Evolutionary conservation across 2,888 invertebrate genomes (phyloP), one percentile per base, ranked within the genome.

Genomic region (Xanthia icteritia): DNA sequence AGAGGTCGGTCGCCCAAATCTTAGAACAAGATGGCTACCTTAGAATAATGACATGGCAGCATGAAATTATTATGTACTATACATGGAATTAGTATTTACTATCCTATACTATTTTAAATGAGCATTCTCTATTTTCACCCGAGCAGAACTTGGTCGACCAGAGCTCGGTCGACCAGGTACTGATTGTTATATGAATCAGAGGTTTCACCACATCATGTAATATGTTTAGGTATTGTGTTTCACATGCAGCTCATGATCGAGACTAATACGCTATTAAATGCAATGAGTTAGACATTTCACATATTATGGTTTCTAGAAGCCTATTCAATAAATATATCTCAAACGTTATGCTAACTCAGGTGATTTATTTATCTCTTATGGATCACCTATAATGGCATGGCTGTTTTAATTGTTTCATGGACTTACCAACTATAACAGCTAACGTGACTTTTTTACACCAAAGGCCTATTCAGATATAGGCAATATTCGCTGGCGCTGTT

Each of bases 101-200:
- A 36, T 36, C 36, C 36, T n/a, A n/a, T n/a, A n/a, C n/a, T n/a
- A n/a, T n/a, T n/a, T n/a, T 39, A 39, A 39, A 39, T 39, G 3
- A 39, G 39, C 39, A 39, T 39, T 39, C 39, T 39, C 39, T 39
- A 6, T 39, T 39, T 39, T 39, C 39, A 39, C 39, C 39, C 8
- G 39, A 39, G 39, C n/a, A n/a, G n/a, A n/a, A n/a, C n/a, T n/a
- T n/a, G n/a, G n/a, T n/a, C n/a, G n/a, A n/a, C n/a, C 39, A 39
- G 39, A 39, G 39, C 39, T 39, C 39, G 39, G 39, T 39, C 39
- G 39, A 6, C 39, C 39, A 39, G 39, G 39, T 61, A 42, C n/a
- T 67, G 42, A 51, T 45, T 61, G 23, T 42, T 27, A 5, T 45
- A 61, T 77, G 77, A 77, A 67, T 68, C 77, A 67, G 23, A 27